phyloP scores from a whole-genome alignment of 2,888 invertebrate genomes.

The Strigamia transsilvanica region DNA sequence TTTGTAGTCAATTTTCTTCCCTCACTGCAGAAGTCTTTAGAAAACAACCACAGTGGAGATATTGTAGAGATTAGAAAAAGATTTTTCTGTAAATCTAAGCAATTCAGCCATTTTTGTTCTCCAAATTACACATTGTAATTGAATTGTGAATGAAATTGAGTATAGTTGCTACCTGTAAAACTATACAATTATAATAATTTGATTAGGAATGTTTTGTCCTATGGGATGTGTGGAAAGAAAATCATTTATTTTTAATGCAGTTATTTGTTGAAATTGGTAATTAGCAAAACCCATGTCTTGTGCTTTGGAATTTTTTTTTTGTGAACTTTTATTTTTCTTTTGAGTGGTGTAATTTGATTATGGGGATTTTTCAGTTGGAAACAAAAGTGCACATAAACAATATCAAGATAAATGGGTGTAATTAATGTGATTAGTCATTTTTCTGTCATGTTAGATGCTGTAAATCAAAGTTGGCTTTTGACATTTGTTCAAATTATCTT shows the following conservation, averaged over 20 bases:
- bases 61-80: too few species aligned
- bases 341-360: not conserved
- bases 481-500: slow-evolving; percentile 36
- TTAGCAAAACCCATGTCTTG: not conserved
- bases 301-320: not conserved
- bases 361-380: not conserved
- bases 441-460: slow-evolving; percentile 40
- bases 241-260: slow-evolving; percentile 43
- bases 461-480: slow-evolving; percentile 40
- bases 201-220: not conserved
- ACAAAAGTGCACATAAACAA: not conserved
- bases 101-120: too few species aligned
- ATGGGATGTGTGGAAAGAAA: not conserved
- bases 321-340: not conserved
- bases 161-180: not conserved
- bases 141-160: slow-evolving; percentile 28
- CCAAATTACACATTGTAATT: slow-evolving; percentile 1
- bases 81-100: too few species aligned
- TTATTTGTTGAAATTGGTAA: slow-evolving; percentile 1
- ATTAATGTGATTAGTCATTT: slow-evolving; percentile 45
- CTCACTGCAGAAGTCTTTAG: slow-evolving; percentile 11
- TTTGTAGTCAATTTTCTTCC: slow-evolving; percentile 11
- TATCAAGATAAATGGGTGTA: slow-evolving; percentile 41
- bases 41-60: too few species aligned
- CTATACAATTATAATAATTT: slow-evolving; percentile 23